Base-by-base conservation (phyloP, 1,140 invertebrate genomes). In the Drosophila lowei region DNA sequence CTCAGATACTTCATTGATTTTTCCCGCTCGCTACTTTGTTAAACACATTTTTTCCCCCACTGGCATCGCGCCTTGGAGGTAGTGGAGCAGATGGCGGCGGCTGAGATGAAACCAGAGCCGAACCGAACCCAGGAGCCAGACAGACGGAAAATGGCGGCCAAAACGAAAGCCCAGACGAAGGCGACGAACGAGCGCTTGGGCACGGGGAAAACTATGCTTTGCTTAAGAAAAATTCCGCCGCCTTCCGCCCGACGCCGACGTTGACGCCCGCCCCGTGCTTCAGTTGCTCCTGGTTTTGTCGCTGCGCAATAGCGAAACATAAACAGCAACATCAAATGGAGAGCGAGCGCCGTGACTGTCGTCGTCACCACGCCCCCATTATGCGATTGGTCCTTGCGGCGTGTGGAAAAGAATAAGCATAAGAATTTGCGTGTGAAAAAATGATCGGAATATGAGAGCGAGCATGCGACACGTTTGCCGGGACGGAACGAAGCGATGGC, bases 381-480 rank as follows among this genome's bases (percentile, higher is more conserved):
- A 79, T 90, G 79, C 81, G 76, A 90, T 90, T 90, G 88, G 88
- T 90, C 86, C 86, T 90, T 90, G 88, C 78, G 79, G 83, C 81
- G 72, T 77, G 79, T 77, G 86, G 72, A 86, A 90, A 86, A 90
- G 86, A 90, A 90, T 86, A 88, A 84, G 79, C 81, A 90, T 80
- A 90, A 90, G 88, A 90, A 84, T 90, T 90, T 90, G 76, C 79
- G 88, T 90, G 86, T 90, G 86, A 90, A 90, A 90, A 90, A 90
- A 84, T 90, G 86, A 90, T 90, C 79, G 72, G 72, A 85, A 78
- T 80, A 77, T 86, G 65, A 86, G 73, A 80, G 77, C 77, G 64
- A 72, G 66, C 66, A 67, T 78, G 64, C 78, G 81, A 86, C 81
- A 77, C 73, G 65, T 60, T 74, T 62, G 11, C 53, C 25, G 61